Evolutionary conservation across 1,140 invertebrate species (phyloP), one percentile per base, ranked within the genome.

Genomic region (Pemphigus obesinymphae): DNA sequence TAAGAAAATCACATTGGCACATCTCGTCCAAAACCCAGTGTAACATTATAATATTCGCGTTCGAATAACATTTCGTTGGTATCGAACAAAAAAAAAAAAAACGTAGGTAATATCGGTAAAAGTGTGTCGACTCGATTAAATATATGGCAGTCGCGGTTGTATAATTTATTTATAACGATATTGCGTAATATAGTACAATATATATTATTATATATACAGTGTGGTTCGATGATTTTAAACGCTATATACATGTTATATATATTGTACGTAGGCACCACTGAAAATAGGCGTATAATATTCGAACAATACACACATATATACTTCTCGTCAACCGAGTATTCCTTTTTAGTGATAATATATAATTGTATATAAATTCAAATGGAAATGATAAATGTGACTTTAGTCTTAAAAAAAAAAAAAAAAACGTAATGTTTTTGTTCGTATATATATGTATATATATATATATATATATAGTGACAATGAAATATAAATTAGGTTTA

Each of bases 401-500:
- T 17, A 31, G 70, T 50, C 43, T 72, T 50, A n/a, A n/a, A n/a
- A n/a, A n/a, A n/a, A n/a, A n/a, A n/a, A n/a, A n/a, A n/a, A 73
- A 73, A 73, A 72, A 48, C 43, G 23, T 73, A 23, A 48, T 29
- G 70, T 73, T 73, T 73, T 73, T 73, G 43, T 48, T 50, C 70
- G 26, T 31, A 45, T 26, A 20, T 15, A 15, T 20, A 10, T n/a
- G 29, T n/a, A 45, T 7, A 17, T 72, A n/a, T 31, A 45, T 26
- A 20, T 15, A 15, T 20, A 10, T n/a, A 20, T n/a, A 45, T 7
- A 17, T 72, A n/a, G n/a, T n/a, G n/a, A 73, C 70, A 73, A 73
- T 73, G 70, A 73, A 73, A 73, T 73, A 73, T 73, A 73, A 73
- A 73, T 73, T 73, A 73, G 70, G 70, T 73, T 48, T 50, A 31